phyloP scores from a whole-genome alignment of 92 coral and sea anemone genomes.

The Actinostola sp. region DNA sequence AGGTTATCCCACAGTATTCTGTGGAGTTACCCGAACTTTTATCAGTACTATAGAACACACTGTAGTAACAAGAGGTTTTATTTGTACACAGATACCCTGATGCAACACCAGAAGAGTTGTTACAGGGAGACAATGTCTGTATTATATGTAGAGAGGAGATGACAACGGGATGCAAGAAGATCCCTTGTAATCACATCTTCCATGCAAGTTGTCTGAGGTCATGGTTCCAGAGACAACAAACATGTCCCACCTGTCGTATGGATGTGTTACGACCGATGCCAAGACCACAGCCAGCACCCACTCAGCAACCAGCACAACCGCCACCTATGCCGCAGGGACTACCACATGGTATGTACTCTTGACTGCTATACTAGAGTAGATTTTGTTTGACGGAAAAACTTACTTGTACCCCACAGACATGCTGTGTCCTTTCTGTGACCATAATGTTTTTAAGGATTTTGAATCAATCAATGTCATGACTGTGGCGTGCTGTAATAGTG shows the following conservation, averaged over 20 bases:
- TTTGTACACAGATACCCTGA: constrained; percentile 86
- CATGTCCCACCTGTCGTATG: constrained; percentile 99
- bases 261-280: constrained; percentile 85
- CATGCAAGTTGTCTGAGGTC: constrained; percentile 97
- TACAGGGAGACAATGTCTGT: constrained; percentile 95
- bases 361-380: background rate
- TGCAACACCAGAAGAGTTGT: constrained; percentile 93
- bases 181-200: constrained; percentile 97
- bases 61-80: no score
- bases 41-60: no score
- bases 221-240: constrained; percentile 98
- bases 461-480: no score
- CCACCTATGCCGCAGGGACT: constrained; percentile 20
- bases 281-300: constrained; percentile 63
- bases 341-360: constrained; percentile 28
- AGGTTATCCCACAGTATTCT: no score
- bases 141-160: constrained; percentile 97
- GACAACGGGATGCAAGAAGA: constrained; percentile 94
- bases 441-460: no score
- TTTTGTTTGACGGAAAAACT: no score
- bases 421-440: no score
- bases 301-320: constrained; percentile 55
- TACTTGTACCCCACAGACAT: no score
- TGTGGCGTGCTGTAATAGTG: no score
- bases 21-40: no score